phyloP scores from a whole-genome alignment of 2,113 vertebrate genomes.

The Brienomyrus longianalis region DNA sequence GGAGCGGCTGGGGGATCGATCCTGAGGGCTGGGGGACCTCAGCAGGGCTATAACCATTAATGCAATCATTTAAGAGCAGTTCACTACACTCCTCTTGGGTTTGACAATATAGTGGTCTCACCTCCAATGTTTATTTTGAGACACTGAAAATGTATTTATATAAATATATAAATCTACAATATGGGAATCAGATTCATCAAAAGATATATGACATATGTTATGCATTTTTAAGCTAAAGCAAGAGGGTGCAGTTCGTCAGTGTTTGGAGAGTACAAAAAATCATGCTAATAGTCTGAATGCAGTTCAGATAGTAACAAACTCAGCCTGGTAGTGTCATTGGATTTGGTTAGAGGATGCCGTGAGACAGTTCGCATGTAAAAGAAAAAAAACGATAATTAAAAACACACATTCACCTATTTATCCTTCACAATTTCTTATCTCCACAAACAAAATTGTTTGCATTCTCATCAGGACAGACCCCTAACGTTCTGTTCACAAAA shows the following conservation, averaged over 20 bases:
- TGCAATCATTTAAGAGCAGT: conserved; percentile 19
- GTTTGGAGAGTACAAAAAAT: too few relatives aligned
- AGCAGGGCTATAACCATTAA: not conserved
- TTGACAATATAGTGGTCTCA: conserved; percentile 14
- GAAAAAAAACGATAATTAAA: not conserved
- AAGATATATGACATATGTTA: not conserved
- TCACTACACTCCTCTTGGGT: conserved; percentile 54
- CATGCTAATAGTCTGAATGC: too few relatives aligned
- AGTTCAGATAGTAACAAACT: too few relatives aligned
- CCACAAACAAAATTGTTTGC: not conserved
- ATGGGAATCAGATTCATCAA: not conserved
- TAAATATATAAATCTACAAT: not conserved
- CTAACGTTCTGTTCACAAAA: not conserved
- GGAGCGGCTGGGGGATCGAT: not conserved
- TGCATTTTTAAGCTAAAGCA: not conserved
- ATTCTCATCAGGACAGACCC: not conserved
- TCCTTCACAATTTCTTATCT: not conserved
- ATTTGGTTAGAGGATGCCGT: not conserved
- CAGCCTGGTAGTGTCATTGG: too few relatives aligned
- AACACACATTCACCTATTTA: not conserved
- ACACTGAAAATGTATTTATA: not conserved
- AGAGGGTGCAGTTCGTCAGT: too few relatives aligned
- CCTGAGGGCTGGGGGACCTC: conserved; percentile 21
- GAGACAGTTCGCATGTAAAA: not conserved
- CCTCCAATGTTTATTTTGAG: not conserved